These are phyloP conservation scores for Hemicentrotus pulcherrimus DNA, from an alignment of 35 echinoderm and acorn worm species.

Conservation along the genomic window DNA sequence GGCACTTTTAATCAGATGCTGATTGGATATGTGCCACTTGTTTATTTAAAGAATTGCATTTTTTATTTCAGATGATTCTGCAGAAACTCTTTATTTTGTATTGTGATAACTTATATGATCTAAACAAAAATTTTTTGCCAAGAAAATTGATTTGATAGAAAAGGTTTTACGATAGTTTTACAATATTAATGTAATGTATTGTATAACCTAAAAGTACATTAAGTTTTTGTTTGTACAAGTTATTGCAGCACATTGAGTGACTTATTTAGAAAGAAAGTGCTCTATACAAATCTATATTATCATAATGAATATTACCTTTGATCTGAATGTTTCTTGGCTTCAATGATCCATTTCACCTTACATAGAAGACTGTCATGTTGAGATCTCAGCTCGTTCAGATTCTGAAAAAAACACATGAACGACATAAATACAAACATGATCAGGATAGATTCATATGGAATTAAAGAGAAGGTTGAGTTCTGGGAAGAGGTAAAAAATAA, in stretches of 20 bases:
- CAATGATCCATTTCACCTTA: constrained; percentile 14
- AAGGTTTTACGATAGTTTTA: not conserved
- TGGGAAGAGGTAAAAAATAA: too few species aligned
- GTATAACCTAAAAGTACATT: not conserved
- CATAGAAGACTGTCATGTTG: not conserved
- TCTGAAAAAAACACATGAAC: not conserved
- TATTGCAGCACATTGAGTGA: not conserved
- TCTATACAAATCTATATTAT: not conserved
- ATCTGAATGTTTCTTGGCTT: constrained; percentile 21
- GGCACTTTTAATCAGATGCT: too few species aligned
- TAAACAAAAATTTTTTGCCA: too few species aligned
- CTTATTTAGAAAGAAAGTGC: not conserved
- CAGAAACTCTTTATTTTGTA: too few species aligned
- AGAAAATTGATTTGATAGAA: not conserved
- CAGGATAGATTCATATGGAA: too few species aligned
- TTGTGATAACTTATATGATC: too few species aligned
- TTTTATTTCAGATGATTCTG: too few species aligned
- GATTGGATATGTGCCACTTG: too few species aligned
- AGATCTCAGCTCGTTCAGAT: not conserved
- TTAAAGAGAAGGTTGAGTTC: too few species aligned
- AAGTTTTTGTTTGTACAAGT: not conserved
- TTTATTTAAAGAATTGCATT: too few species aligned
- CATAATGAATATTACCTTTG: not conserved
- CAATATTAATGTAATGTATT: not conserved
- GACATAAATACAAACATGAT: not conserved